Evolutionary conservation across 2,888 invertebrate species (phyloP), one percentile per base, ranked within the genome.

Genomic region (Pandemis cinnamomeana): DNA sequence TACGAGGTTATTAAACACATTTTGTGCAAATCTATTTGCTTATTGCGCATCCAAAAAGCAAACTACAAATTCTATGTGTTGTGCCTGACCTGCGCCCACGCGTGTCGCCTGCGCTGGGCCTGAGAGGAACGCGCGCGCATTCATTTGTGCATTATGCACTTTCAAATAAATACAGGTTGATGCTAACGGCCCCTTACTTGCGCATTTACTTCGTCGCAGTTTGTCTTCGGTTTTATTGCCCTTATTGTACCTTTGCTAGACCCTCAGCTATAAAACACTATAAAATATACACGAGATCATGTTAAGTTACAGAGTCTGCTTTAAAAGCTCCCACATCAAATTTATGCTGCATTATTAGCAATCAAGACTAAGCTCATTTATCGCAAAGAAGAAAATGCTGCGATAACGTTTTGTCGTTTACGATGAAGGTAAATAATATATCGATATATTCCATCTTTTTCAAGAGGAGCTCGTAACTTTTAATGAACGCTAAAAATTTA

Each of bases 401-500:
- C 48, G 48, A 10, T 48, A 15, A 15, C 53, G 11, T 58, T 27
- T 10, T 58, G 10, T 11, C 58, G 8, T 8, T 27, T 27, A 20
- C 11, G 27, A 27, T 5, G 10, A 5, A 27, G 20, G 20, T 10
- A 20, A 8, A 20, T 4, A 58, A 27, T 58, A 58, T 27, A 27
- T 58, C 58, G 27, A 58, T 58, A 10, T 27, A 11, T 11, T 58
- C 11, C 27, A 58, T 58, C 58, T 58, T 27, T 53, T 58, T 27
- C 20, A 27, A 58, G 58, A 27, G 27, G 83, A 81, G 81, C 82
- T 80, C 83, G 84, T 87, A 85, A 87, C 86, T 86, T 87, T 86
- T 86, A 89, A 89, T 87, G 88, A 88, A 87, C 85, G 87, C 85
- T 84, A 86, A 87, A 84, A 85, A 87, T 90, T 87, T 88, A 62